Evolutionary conservation across 2,888 invertebrate genomes (phyloP).

Genomic region (Agrypnus murinus): DNA sequence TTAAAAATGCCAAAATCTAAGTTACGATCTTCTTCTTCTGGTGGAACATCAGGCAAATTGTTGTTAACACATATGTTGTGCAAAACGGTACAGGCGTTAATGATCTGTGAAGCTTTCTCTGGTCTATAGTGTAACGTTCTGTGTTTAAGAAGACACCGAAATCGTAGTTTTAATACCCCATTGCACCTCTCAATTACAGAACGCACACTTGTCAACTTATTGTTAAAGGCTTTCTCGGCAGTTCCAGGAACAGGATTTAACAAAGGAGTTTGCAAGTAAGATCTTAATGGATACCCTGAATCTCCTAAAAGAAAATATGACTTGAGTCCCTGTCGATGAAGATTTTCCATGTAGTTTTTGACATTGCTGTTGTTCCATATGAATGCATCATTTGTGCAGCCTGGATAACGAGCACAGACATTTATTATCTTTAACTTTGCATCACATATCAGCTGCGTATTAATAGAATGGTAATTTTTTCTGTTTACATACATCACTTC

Average conservation of each 20-base stretch:
- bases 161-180: conserved; percentile 20
- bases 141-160: conserved; percentile 54
- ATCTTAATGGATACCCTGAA: conserved; percentile 30
- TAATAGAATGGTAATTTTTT: conserved; percentile 47
- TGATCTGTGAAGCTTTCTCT: conserved; percentile 46
- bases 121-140: conserved; percentile 55
- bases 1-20: conserved; percentile 5
- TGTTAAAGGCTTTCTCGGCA: no score
- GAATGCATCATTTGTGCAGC: no score
- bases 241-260: background rate
- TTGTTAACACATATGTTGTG: conserved; percentile 51
- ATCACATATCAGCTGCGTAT: conserved; percentile 13
- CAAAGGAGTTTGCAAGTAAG: background rate
- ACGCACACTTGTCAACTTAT: no score
- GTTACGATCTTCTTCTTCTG: background rate
- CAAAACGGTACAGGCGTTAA: conserved; percentile 53
- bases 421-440: background rate
- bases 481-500: conserved; percentile 42
- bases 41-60: background rate
- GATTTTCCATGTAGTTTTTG: no score
- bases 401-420: no score
- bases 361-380: no score
- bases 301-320: conserved; percentile 15
- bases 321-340: background rate
- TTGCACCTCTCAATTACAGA: no score